phyloP scores from a whole-genome alignment of 2,113 vertebrate species.

The Pachypanchax playfairii region DNA sequence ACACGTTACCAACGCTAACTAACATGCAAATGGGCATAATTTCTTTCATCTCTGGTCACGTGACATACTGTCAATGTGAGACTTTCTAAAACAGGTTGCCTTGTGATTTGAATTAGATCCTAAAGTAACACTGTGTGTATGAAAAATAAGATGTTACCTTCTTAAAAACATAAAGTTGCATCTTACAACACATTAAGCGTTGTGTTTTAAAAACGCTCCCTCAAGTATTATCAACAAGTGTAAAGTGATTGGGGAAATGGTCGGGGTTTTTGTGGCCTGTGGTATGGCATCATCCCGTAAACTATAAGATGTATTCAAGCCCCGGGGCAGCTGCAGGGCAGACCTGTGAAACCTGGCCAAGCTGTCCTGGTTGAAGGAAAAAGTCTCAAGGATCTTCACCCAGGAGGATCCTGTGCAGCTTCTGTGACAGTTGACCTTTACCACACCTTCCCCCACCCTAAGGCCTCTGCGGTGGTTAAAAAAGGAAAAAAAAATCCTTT shows the following conservation, averaged over 20 bases:
- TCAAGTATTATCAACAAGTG: constrained; percentile 53
- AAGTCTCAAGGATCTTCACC: constrained; percentile 69
- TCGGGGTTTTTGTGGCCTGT: constrained; percentile 43
- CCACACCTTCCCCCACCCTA: constrained; percentile 30
- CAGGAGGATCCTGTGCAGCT: constrained; percentile 64
- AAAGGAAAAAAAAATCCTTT: constrained; percentile 44
- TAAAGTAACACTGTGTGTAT: not conserved
- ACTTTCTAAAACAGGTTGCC: not conserved
- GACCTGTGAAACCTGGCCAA: constrained; percentile 76
- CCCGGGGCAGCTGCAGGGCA: constrained; percentile 77
- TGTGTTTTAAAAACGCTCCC: constrained; percentile 24
- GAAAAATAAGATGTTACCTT: not conserved
- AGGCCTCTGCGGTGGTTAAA: constrained; percentile 24
- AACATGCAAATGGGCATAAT: constrained; percentile 55
- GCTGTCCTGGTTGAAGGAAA: constrained; percentile 72
- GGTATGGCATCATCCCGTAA: constrained; percentile 56
- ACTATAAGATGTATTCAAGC: constrained; percentile 79
- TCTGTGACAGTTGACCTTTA: constrained; percentile 78
- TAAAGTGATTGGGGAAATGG: constrained; percentile 22
- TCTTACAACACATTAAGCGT: too few species aligned
- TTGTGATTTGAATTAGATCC: not conserved
- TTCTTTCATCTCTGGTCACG: constrained; percentile 35
- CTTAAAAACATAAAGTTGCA: not conserved
- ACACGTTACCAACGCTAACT: constrained; percentile 38
- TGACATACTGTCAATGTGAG: constrained; percentile 12